Evolutionary conservation across 2,888 invertebrate species (phyloP).

Genomic region (Campoplex nolae): DNA sequence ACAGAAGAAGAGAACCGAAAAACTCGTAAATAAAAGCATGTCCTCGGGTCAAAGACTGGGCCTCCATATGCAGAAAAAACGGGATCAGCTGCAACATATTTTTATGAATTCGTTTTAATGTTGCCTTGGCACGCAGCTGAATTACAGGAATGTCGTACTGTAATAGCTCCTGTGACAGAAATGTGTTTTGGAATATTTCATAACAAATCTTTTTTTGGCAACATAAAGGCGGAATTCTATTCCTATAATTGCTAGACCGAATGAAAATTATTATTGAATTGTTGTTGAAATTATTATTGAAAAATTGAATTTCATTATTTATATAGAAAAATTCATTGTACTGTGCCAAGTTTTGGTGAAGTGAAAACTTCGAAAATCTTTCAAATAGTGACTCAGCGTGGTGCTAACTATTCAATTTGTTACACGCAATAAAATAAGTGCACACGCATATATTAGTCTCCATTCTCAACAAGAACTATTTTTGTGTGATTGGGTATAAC

Average conservation of each 20-base stretch:
- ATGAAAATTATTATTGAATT: too few species aligned
- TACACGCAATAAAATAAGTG: background rate
- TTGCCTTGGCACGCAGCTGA: background rate
- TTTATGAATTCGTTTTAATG: background rate
- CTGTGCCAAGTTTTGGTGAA: too few species aligned
- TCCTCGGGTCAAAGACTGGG: background rate
- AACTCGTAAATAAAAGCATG: constrained; percentile 56
- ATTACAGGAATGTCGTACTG: background rate
- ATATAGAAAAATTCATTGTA: too few species aligned
- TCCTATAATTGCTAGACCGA: background rate
- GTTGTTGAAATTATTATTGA: too few species aligned
- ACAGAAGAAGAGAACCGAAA: constrained; percentile 10
- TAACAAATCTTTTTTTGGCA: background rate
- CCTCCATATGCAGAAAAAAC: background rate
- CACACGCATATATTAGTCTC: background rate
- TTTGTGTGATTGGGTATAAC: background rate
- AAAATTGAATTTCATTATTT: background rate
- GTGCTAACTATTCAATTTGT: too few species aligned
- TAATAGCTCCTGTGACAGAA: background rate
- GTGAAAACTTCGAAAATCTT: too few species aligned
- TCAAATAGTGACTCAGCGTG: too few species aligned
- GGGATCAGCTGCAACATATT: background rate
- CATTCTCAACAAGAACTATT: background rate
- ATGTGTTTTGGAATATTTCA: background rate
- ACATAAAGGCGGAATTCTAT: too few species aligned